Conservation (phyloP, 2,113 vertebrate species). For the Scomber colias region DNA sequence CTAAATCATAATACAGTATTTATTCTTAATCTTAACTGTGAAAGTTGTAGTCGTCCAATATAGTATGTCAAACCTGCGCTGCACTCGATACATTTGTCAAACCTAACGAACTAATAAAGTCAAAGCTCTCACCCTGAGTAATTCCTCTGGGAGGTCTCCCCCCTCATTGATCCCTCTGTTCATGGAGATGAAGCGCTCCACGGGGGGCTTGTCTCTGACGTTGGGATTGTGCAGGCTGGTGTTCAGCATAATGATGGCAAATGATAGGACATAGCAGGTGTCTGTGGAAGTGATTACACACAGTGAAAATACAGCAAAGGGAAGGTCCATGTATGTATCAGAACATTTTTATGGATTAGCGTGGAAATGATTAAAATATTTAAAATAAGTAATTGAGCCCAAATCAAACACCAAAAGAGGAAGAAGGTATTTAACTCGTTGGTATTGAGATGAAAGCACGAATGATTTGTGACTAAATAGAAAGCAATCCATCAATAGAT, state of each 20-base stretch:
- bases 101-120: conserved; percentile 42
- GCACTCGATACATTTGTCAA: conserved; percentile 21
- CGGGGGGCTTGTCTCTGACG: conserved; percentile 95
- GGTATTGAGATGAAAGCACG: not conserved
- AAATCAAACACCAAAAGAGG: not conserved
- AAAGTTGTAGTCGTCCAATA: not conserved
- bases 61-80: not conserved
- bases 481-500: conserved; percentile 31
- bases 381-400: not conserved
- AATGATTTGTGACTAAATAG: conserved; percentile 24
- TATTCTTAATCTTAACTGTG: not conserved
- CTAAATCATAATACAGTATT: not conserved
- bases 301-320: not conserved
- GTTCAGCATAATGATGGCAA: conserved; percentile 98
- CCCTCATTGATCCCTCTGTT: conserved; percentile 98
- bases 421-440: no score
- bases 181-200: conserved; percentile 99
- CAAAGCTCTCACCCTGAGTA: conserved; percentile 89
- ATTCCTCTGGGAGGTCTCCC: conserved; percentile 96
- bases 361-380: not conserved
- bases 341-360: not conserved
- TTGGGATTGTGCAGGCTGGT: conserved; percentile 99
- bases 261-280: conserved; percentile 96
- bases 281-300: conserved; percentile 84
- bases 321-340: not conserved